Base-by-base conservation (phyloP, 1,140 invertebrate genomes). In the Drosophila aff. region DNA sequence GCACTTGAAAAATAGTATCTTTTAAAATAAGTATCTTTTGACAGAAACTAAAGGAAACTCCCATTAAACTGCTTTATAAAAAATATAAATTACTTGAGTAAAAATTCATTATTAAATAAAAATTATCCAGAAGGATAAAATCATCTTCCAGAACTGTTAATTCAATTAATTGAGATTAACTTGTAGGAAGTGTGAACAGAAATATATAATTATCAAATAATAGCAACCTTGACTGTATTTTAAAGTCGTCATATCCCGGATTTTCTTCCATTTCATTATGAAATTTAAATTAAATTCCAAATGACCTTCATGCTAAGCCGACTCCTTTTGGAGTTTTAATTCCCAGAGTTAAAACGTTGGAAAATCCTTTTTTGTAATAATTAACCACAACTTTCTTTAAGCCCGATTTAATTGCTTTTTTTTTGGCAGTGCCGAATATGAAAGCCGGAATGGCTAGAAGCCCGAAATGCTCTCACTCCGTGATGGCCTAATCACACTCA, bases 401-500 rank as follows among this genome's bases (percentile, higher is more conserved):
- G 1, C 13, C 15, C 4, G 1, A 10, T 23, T 5, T 16, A 6
- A 3, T 23, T 10, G 0, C 6, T 4, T 57, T 57, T 57, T 55
- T 40, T 40, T 23, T 16, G 7, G 9, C 53, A 40, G 53, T 57
- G n/a, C 21, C 9, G 52, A 62, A 58, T 57, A 43, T 43, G 60
- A 66, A 47, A 73, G 55, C 50, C 49, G 40, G 55, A 36, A 36
- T 60, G 43, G 57, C 46, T 65, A 68, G 72, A 53, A 64, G 40
- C 69, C 58, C 36, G 33, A 73, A 68, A 41, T 23, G 57, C 69
- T 60, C 43, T 23, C 46, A 72, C 69, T 31, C 69, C 43, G 68
- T 44, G 47, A 58, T 47, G 79, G 79, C 72, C 83, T 81, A 84
- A 84, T 79, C 85, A 89, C 85, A 75, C 49, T 81, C 76, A 79